Percentiles rank a stretch among this genome's conserved stretches.
These are phyloP conservation scores for Melanchra persicariae DNA, from an alignment of 2,888 invertebrate species.

Conservation along the genomic window DNA sequence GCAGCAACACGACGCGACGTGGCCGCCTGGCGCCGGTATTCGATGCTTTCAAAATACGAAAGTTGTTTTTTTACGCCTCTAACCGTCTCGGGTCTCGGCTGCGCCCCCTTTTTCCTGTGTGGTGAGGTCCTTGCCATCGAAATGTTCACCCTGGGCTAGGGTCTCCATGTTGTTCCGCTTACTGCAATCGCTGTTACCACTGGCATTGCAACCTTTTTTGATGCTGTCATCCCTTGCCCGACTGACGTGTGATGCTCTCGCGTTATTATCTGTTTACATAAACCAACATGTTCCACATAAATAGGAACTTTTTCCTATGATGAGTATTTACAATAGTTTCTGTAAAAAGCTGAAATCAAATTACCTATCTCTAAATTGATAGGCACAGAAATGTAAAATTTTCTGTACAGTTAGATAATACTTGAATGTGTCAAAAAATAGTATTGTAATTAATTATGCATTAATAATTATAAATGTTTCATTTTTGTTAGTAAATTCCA, in stretches of 20 bases:
- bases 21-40: slow-evolving; percentile 11
- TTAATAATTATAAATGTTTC: background rate
- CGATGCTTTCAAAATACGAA: slow-evolving; percentile 39
- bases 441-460: background rate
- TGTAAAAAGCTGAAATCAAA: slow-evolving; percentile 22
- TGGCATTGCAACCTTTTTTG: slow-evolving; percentile 87
- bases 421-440: slow-evolving; percentile 1
- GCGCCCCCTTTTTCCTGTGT: slow-evolving; percentile 80
- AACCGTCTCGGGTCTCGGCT: slow-evolving; percentile 82
- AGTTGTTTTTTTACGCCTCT: slow-evolving; percentile 50
- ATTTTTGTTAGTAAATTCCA: background rate
- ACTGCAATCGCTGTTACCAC: slow-evolving; percentile 79
- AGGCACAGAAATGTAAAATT: slow-evolving; percentile 6
- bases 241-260: slow-evolving; percentile 81
- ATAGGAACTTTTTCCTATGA: slow-evolving; percentile 49
- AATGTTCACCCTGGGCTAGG: slow-evolving; percentile 87
- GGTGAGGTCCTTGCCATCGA: slow-evolving; percentile 84
- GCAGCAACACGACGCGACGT: slow-evolving; percentile 13
- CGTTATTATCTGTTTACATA: slow-evolving; percentile 80
- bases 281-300: slow-evolving; percentile 63
- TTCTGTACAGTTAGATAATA: slow-evolving; percentile 10
- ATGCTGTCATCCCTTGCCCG: slow-evolving; percentile 87
- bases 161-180: slow-evolving; percentile 87
- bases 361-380: background rate
- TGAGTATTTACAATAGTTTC: slow-evolving; percentile 14